These are phyloP conservation scores for Sula dactylatra DNA, from an alignment of 2,113 vertebrate species.

Conservation along the genomic window DNA sequence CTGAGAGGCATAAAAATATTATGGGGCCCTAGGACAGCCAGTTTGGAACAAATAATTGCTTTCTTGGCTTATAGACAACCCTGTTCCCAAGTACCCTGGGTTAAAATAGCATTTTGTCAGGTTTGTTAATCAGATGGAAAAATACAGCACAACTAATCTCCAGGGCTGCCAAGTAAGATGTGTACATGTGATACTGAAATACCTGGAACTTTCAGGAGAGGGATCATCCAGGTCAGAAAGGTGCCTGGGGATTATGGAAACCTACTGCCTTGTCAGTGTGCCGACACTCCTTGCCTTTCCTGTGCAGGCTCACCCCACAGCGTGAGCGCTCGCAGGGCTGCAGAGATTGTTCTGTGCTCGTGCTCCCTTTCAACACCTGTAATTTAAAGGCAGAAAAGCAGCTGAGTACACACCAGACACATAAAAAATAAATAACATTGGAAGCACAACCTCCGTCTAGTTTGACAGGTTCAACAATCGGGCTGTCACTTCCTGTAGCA, in stretches of 20 bases:
- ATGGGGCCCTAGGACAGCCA: neutral
- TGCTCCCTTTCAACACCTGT: neutral
- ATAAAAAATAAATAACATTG: neutral
- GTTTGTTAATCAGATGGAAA: conserved; percentile 50
- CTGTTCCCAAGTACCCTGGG: neutral
- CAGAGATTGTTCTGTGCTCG: neutral
- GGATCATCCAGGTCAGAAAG: neutral
- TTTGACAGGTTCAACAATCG: neutral
- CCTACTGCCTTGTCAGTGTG: neutral
- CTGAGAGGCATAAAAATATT: neutral
- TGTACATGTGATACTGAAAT: neutral
- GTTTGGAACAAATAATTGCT: conserved; percentile 24
- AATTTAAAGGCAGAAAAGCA: neutral
- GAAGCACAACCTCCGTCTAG: neutral
- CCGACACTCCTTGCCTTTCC: neutral
- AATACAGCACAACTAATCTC: neutral
- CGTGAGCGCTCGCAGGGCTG: accelerated
- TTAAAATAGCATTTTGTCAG: neutral
- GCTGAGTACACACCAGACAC: neutral
- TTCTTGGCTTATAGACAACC: conserved; percentile 25
- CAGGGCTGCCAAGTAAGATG: neutral
- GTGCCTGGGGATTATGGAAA: neutral
- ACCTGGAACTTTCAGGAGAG: neutral
- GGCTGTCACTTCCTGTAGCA: accelerated
- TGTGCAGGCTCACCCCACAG: neutral